phyloP scores from a whole-genome alignment of 2,113 vertebrate genomes.

The Lipophrys pholis region DNA sequence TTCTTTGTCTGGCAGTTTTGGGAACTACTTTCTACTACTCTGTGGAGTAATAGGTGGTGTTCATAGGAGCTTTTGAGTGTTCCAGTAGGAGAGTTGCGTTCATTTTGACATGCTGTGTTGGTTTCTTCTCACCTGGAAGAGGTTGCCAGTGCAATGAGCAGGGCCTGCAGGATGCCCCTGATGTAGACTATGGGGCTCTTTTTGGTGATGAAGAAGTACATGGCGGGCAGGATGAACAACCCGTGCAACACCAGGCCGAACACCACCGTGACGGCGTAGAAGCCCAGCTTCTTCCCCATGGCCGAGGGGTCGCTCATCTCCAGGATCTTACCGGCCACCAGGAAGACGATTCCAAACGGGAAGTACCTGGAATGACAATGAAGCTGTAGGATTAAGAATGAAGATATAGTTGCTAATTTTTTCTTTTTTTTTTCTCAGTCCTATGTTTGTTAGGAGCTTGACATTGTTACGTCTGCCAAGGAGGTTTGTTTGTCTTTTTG shows the following conservation, averaged over 20 bases:
- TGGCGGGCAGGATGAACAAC: slow-evolving; percentile 93
- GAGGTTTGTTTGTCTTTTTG: too few relatives aligned
- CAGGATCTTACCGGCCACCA: slow-evolving; percentile 96
- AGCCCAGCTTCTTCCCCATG: slow-evolving; percentile 96
- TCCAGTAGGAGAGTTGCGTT: too few relatives aligned
- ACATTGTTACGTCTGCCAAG: too few relatives aligned
- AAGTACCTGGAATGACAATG: slow-evolving; percentile 88
- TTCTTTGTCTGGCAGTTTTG: too few relatives aligned
- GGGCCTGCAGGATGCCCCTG: slow-evolving; percentile 94
- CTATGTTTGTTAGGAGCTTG: too few relatives aligned
- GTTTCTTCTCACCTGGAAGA: slow-evolving; percentile 91
- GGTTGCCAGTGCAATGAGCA: slow-evolving; percentile 96
- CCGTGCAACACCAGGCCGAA: slow-evolving; percentile 94
- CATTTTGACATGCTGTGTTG: too few relatives aligned
- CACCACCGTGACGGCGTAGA: slow-evolving; percentile 94
- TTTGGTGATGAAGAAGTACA: slow-evolving; percentile 98
- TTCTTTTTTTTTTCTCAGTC: too few relatives aligned
- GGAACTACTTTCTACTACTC: too few relatives aligned
- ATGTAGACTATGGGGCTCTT: slow-evolving; percentile 98
- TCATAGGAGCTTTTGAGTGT: too few relatives aligned
- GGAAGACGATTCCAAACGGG: slow-evolving; percentile 96
- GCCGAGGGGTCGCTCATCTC: slow-evolving; percentile 97
- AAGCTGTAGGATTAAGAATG: too few relatives aligned
- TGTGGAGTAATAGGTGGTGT: too few relatives aligned
- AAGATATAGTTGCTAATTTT: too few relatives aligned